A percentile compares a stretch with the other conserved stretches of the same genome.
These are phyloP conservation scores for Rotaria macrura DNA, from an alignment of 2,888 invertebrate species.

Conservation along the genomic window DNA sequence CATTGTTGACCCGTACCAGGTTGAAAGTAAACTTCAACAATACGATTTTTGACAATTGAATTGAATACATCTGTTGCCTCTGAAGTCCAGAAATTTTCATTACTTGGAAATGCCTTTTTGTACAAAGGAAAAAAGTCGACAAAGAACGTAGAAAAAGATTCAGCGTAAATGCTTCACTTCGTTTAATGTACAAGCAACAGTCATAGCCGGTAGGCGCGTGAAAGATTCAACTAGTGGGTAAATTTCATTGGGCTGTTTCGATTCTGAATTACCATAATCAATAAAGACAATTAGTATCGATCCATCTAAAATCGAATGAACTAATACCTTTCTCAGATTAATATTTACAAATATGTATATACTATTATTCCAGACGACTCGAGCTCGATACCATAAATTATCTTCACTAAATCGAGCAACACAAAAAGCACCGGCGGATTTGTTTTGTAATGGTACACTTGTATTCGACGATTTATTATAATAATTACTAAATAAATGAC, in stretches of 20 bases:
- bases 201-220: background rate
- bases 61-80: background rate
- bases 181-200: constrained; percentile 5
- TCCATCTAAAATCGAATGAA: constrained; percentile 37
- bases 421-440: constrained; percentile 62
- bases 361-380: constrained; percentile 65
- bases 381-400: constrained; percentile 89
- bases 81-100: background rate
- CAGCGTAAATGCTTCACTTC: background rate
- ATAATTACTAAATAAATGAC: background rate
- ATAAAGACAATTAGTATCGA: constrained; percentile 74
- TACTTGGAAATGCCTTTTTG: background rate
- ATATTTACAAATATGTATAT: constrained; percentile 48
- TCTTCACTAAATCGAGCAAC: constrained; percentile 79
- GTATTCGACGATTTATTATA: background rate
- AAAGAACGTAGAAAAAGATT: background rate
- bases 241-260: background rate
- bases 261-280: constrained; percentile 69
- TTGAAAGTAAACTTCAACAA: constrained; percentile 5
- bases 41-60: background rate
- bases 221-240: constrained; percentile 14
- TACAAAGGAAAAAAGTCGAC: background rate
- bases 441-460: background rate
- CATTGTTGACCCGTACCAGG: background rate
- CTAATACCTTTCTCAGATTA: background rate